Evolutionary conservation across 64 coral and sea anemone species (phyloP), one percentile per base, ranked within the genome.

Genomic region (Exaiptasia diaphana): DNA sequence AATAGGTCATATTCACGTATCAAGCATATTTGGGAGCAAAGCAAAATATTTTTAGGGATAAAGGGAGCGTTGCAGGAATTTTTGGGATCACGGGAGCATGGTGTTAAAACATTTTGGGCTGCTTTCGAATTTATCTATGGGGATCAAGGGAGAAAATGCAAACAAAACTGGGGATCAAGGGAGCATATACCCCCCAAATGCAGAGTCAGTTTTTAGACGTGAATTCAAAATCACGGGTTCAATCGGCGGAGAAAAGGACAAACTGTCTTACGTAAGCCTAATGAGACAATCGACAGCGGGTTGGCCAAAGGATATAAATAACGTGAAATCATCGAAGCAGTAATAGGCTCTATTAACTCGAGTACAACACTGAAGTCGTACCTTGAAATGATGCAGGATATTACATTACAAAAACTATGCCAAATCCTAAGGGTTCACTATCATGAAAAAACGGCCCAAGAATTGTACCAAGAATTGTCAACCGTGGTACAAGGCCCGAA

Each of bases 211-310:
- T 17, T 50, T 79, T 17, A 3, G 38, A 36, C 50, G 76, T 13
- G 81, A 84, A 22, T 86, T 86, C 32, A 84, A 84, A 38, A 58
- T 74, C 22, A 12, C 38, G 21, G 55, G 73, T 43, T 38, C 28
- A 0, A 62, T 85, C 33, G 67, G 82, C 53, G 53, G 67, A 18
- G 36, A 88, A 41, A 88, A 80, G 48, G 75, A 88, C 46, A 13
- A 42, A 46, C 52, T 88, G 48, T 79, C 75, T 2, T 88, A 77
- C 22, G 85, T 76, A 0, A 74, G 86, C 27, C 46, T 89, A 22
- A 63, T 81, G 52, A 17, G 53, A 15, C 86, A 89, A 89, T 89
- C 13, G 86, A 89, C 38, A 22, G 73, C 39, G 76, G 86, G 23
- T 26, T 89, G 1, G 53, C 78, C 2, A 73, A 70, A 74, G 86